Evolutionary conservation across 2,797 vertebrate genomes (phyloP), one percentile per base, ranked within the genome.

Genomic region (Girardinus metallicus): DNA sequence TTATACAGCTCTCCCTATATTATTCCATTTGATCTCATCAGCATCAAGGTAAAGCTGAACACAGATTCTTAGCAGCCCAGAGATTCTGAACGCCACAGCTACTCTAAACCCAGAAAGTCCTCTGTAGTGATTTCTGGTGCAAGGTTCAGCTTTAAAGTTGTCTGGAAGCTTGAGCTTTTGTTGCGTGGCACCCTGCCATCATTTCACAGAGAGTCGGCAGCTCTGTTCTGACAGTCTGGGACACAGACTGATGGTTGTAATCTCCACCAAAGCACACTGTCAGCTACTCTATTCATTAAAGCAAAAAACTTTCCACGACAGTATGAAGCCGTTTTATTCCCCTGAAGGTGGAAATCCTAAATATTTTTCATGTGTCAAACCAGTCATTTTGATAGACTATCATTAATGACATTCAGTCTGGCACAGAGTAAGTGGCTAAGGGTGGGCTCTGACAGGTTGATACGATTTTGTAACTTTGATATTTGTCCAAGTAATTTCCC

Each of bases 101-200:
- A 83, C 34, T 49, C 74, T 21, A 21, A 80, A 76, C 83, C 79
- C 34, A 9, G 55, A 62, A 79, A 72, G 77, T 86, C 64, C 70
- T 85, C 75, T 85, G 80, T 81, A 85, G 85, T 82, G 66, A 81
- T 78, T 86, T 51, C 43, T 83, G 74, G 71, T 34, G 44, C 77
- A 68, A 46, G 71, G 80, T 88, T 91, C 75, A 81, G 79, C 85
- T 85, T 88, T 89, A 82, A 90, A 86, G 75, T 83, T 51, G 83
- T 80, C 77, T 87, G 80, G 72, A 83, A 80, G 85, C 73, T 26
- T 5, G 7, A 73, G 83, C 73, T 88, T 78, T 62, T 73, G 73
- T 72, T 85, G 39, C 8, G 49, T 71, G 83, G 85, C 79, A 73
- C 86, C 80, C 81, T 80, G 90, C 86, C 86, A 89, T 83, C 51